These are phyloP conservation scores for Mimas tiliae DNA, from an alignment of 2,888 invertebrate species.

Conservation along the genomic window DNA sequence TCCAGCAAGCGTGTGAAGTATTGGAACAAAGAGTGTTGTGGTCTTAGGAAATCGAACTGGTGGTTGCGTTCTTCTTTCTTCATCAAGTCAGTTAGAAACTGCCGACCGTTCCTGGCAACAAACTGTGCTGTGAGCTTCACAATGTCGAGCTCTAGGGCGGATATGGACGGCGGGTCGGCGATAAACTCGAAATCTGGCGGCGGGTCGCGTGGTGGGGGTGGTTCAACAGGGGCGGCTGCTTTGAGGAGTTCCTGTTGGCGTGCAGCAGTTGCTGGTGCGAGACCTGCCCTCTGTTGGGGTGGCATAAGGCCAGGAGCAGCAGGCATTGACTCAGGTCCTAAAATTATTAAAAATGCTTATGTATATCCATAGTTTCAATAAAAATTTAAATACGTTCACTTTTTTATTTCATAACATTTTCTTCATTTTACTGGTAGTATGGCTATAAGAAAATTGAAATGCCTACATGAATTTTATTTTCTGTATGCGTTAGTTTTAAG, in stretches of 20 bases:
- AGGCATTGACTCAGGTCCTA: conserved; percentile 55
- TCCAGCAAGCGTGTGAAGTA: conserved; percentile 99
- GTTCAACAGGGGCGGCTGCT: conserved; percentile 93
- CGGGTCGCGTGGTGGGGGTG: conserved; percentile 95
- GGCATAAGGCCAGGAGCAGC: conserved; percentile 38
- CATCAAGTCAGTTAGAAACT: conserved; percentile 99
- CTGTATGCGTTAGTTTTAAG: too few relatives aligned
- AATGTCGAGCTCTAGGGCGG: conserved; percentile 98
- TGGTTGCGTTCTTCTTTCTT: conserved; percentile 98
- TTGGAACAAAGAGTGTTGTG: conserved; percentile 98
- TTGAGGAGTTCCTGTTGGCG: conserved; percentile 95
- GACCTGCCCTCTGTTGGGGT: conserved; percentile 72
- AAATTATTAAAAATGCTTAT: too few relatives aligned
- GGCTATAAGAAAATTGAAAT: too few relatives aligned
- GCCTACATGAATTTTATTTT: too few relatives aligned
- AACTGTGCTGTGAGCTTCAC: conserved; percentile 99
- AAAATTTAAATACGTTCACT: too few relatives aligned
- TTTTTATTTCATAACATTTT: neutral
- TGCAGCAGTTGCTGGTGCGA: conserved; percentile 91
- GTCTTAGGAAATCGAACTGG: conserved; percentile 99
- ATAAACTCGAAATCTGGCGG: conserved; percentile 97
- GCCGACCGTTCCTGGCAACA: conserved; percentile 98
- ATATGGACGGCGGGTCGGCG: conserved; percentile 99
- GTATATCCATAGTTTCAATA: too few relatives aligned
- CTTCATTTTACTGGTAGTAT: too few relatives aligned